Evolutionary conservation across 2,888 invertebrate species (phyloP), one percentile per base, ranked within the genome.

Genomic region (Conchocele bisecta): DNA sequence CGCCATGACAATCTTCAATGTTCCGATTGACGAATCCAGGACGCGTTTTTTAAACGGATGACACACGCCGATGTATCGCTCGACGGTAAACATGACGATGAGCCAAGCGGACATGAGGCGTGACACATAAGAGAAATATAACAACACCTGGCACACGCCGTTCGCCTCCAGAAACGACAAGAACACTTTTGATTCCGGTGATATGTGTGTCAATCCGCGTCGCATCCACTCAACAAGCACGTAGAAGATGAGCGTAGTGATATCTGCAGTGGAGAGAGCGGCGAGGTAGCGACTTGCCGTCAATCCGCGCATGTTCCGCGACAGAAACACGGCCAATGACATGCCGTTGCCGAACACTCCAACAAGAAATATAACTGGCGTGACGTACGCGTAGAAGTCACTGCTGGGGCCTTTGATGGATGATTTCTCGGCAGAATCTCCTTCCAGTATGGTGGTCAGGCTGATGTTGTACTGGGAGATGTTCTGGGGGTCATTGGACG

Each of bases 221-320:
- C 82, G 63, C 15, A 90, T 51, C 90, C 90, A 90, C 57, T 90
- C 89, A 22, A 88, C 65, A 20, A 88, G 80, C 4, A 90, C 89
- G 64, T 87, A 90, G 44, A 96, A 92, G 1, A 96, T 89, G 13
- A 94, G 93, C 0, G 94, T 85, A 20, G 96, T 90, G 81, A 96
- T 95, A 3, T 95, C 92, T 0, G 95, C 95, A 88, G 96, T 95
- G 68, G 96, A 95, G 54, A 97, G 90, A 0, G 95, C 95, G 0
- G 95, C 94, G 68, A 97, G 91, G 89, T 97, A 97, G 79, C 94
- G 94, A 75, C 95, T 95, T 0, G 96, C 96, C 0, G 96, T 95
- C 35, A 89, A 74, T 7, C 83, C 73, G 11, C 95, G 93, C 74
- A 94, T 93, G 28, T 94, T 92, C 59, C 96, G 92, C 74, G 95